phyloP scores from a whole-genome alignment of 2,797 vertebrate genomes.

The Steatocranus sp. region DNA sequence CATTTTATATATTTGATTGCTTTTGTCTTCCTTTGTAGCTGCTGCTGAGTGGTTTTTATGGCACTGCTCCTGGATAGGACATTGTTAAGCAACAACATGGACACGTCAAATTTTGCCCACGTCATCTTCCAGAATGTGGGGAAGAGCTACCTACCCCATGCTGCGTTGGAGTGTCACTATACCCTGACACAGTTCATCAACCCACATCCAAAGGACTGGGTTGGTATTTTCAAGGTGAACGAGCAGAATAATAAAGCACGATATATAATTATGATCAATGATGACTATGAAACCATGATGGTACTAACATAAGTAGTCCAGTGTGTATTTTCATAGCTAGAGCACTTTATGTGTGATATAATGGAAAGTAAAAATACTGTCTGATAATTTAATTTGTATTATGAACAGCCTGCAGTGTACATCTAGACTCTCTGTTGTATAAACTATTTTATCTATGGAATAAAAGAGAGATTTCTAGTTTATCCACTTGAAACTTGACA shows the following conservation, averaged over 20 bases:
- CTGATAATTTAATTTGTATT: neutral
- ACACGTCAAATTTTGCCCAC: conserved; percentile 97
- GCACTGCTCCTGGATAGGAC: conserved; percentile 84
- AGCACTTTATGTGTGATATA: neutral
- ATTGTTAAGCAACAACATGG: conserved; percentile 77
- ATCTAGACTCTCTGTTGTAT: neutral
- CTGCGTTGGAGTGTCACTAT: conserved; percentile 94
- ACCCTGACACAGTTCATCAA: conserved; percentile 94
- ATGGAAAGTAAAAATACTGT: neutral
- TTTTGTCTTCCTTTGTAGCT: conserved; percentile 27
- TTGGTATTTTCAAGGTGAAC: conserved; percentile 97
- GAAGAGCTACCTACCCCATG: conserved; percentile 96
- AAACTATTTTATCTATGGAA: neutral
- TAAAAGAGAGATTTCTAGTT: neutral
- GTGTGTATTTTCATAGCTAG: neutral
- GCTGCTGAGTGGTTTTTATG: conserved; percentile 76
- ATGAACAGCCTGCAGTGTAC: neutral
- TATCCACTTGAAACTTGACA: neutral
- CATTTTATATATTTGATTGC: neutral
- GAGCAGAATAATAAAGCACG: neutral
- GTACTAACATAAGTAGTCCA: neutral
- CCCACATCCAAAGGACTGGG: conserved; percentile 96
- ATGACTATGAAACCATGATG: neutral
- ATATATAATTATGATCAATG: neutral
- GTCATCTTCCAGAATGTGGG: conserved; percentile 99